Evolutionary conservation across 35 echinoderm and acorn worm genomes (phyloP).

Genomic region (Stichopus chloronotus): DNA sequence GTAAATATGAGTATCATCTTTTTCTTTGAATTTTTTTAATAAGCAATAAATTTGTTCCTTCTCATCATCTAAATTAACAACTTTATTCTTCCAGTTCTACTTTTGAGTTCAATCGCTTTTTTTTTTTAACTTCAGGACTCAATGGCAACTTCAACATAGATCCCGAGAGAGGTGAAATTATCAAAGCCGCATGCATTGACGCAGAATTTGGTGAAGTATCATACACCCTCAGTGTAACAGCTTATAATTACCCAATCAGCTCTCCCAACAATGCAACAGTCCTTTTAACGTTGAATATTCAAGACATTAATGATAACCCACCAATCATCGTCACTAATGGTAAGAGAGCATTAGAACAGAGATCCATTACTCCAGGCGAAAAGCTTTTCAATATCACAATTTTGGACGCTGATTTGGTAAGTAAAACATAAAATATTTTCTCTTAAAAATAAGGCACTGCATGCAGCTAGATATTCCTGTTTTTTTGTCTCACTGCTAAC

Average conservation of each 20-base stretch:
- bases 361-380: slow-evolving; percentile 1
- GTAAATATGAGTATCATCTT: too few species aligned
- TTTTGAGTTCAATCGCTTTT: background rate
- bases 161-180: slow-evolving; percentile 23
- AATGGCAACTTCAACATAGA: background rate
- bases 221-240: background rate
- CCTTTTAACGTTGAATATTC: slow-evolving; percentile 19
- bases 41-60: too few species aligned
- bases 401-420: slow-evolving; percentile 11
- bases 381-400: background rate
- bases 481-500: too few species aligned
- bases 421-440: background rate
- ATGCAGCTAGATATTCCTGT: too few species aligned
- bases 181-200: background rate
- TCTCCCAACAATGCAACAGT: slow-evolving; percentile 5
- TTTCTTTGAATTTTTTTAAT: too few species aligned
- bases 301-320: slow-evolving; percentile 30
- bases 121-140: background rate
- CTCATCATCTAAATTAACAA: background rate
- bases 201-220: background rate
- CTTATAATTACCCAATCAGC: slow-evolving; percentile 14
- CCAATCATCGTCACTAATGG: slow-evolving; percentile 3
- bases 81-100: background rate
- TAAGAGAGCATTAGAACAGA: background rate
- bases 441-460: too few species aligned